Evolutionary conservation across 2,797 vertebrate genomes (phyloP), one percentile per base, ranked within the genome.

Genomic region (Rallus crepitans): DNA sequence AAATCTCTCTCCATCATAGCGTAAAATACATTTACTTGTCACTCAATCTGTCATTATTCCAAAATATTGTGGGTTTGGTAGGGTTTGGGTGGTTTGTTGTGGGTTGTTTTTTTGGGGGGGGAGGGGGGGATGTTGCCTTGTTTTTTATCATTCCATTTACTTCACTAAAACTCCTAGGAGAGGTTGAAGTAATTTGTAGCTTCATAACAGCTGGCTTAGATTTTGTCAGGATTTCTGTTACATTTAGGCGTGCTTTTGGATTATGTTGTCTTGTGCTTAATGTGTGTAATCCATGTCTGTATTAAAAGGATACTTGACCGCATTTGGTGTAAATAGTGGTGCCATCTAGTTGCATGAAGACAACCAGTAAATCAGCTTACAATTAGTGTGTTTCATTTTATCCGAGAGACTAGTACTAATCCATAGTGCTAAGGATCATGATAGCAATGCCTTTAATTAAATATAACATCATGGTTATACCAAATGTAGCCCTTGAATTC

Each of bases 291-390:
- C 93, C 91, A 76, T 69, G 70, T 91, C 91, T 82, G 40, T 76
- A 94, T 96, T 97, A 97, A 94, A 92, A 93, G 68, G 76, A 94
- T 94, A 93, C 89, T 96, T 97, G 84, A 92, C 80, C 23, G 37
- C 71, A 90, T 96, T 97, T 94, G 65, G 48, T 83, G 80, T 93
- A 95, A 97, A 95, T 94, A 96, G 68, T 8, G 6, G 77, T 93
- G 68, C 84, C 71, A 84, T 82, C 68, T 66, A 92, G 69, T 80
- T 82, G 61, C 81, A 79, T 30, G 66, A 91, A 92, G 87, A 94
- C 68, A 95, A 94, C 53, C 85, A 27, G 52, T 40, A 95, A 96
- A 96, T 95, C 71, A 93, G 84, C 71, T 97, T 96, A 96, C 53
- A 94, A 93, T 96, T 96, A 91, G 52, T 72, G 52, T 82, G 92